Conservation (phyloP, 2,888 invertebrate species). For the Fissipunctia ypsillon region DNA sequence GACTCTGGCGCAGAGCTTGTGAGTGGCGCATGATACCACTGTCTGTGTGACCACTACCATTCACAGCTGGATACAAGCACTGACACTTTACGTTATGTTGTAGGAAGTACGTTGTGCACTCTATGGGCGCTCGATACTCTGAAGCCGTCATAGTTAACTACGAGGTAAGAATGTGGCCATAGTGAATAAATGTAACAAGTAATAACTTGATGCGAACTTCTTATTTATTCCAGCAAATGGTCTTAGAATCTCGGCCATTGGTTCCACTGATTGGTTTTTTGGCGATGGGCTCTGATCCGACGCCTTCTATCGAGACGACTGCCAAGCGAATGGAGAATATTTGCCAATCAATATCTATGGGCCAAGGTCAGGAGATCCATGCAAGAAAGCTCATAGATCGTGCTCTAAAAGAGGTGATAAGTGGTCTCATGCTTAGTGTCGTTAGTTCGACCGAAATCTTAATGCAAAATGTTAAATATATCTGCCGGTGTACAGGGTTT, state of each 20-base stretch:
- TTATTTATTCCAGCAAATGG: slow-evolving; percentile 86
- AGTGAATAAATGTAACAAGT: not conserved
- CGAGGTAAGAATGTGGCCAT: slow-evolving; percentile 84
- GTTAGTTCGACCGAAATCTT: not conserved
- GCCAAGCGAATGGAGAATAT: slow-evolving; percentile 93
- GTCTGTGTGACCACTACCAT: not conserved
- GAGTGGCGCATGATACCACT: slow-evolving; percentile 64
- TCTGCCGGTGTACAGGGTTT: slow-evolving; percentile 90
- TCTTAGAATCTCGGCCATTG: slow-evolving; percentile 93
- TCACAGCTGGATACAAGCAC: too few relatives aligned
- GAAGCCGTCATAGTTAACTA: slow-evolving; percentile 95
- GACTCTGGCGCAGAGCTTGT: slow-evolving; percentile 94
- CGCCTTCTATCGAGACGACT: slow-evolving; percentile 94
- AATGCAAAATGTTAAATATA: not conserved
- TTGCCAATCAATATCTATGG: slow-evolving; percentile 95
- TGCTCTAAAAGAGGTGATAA: slow-evolving; percentile 89
- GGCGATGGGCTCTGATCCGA: slow-evolving; percentile 97
- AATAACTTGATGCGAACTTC: not conserved
- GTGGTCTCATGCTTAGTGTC: not conserved
- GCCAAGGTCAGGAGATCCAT: slow-evolving; percentile 96
- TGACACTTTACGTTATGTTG: slow-evolving; percentile 41
- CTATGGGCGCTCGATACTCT: slow-evolving; percentile 94
- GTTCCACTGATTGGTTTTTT: slow-evolving; percentile 95
- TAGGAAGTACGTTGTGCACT: slow-evolving; percentile 94
- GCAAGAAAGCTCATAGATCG: slow-evolving; percentile 93